Percentiles rank a stretch among this genome's conserved stretches.
Conservation (phyloP, 2,888 invertebrate species). For the Germaria angustata region DNA sequence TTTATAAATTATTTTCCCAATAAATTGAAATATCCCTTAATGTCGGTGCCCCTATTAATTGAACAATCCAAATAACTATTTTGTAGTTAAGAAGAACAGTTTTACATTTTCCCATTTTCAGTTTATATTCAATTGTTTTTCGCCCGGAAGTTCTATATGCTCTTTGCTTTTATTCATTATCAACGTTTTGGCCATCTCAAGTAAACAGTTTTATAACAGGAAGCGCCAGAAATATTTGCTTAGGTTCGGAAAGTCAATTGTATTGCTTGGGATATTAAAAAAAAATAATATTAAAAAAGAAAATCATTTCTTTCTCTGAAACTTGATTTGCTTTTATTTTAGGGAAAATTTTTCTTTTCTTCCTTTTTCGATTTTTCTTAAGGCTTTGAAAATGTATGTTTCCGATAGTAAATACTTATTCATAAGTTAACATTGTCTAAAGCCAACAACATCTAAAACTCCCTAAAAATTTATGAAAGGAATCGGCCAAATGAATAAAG, state of each 20-base stretch:
- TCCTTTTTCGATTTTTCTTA: constrained; percentile 1
- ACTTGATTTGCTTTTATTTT: not conserved
- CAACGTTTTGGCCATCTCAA: constrained; percentile 41
- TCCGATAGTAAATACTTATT: constrained; percentile 57
- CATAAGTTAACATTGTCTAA: constrained; percentile 51
- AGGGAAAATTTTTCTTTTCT: not conserved
- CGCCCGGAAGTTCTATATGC: constrained; percentile 30
- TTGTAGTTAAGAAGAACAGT: constrained; percentile 8
- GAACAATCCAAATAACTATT: not conserved
- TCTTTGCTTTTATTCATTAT: constrained; percentile 12
- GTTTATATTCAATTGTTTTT: constrained; percentile 26
- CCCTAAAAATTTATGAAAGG: constrained; percentile 23
- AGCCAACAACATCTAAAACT: not conserved
- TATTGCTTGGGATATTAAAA: constrained; percentile 29
- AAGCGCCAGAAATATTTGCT: constrained; percentile 47
- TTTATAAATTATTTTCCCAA: not conserved
- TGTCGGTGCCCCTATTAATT: not conserved
- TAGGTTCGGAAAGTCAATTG: constrained; percentile 52
- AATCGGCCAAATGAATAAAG: constrained; percentile 5
- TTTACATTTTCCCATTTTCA: constrained; percentile 14
- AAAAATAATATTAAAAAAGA: constrained; percentile 28
- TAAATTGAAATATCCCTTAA: not conserved
- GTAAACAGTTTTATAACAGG: constrained; percentile 34
- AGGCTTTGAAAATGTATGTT: constrained; percentile 22
- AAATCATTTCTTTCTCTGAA: not conserved